Evolutionary conservation across 2,113 vertebrate genomes (phyloP).

Genomic region (Oophaga pumilio): DNA sequence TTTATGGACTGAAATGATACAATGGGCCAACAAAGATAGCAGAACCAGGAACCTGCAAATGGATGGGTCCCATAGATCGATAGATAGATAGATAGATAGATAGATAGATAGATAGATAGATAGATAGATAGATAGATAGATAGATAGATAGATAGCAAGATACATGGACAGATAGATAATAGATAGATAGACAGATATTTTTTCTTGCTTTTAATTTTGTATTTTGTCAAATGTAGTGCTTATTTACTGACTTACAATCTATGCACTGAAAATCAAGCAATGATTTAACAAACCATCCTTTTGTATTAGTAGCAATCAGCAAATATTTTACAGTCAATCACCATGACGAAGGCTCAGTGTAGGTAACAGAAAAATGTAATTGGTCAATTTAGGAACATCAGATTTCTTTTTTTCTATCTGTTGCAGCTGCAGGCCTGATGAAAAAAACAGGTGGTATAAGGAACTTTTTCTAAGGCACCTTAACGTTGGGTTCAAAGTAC

Average conservation of each 20-base stretch:
- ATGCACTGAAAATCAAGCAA: neutral
- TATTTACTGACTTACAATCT: neutral
- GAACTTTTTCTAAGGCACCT: conserved; percentile 34
- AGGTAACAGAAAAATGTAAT: conserved; percentile 39
- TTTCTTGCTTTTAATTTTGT: neutral
- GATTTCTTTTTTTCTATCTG: conserved; percentile 39
- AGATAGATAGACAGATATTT: neutral
- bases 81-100: neutral
- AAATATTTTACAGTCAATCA: conserved; percentile 50
- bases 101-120: too few relatives aligned
- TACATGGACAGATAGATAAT: too few relatives aligned
- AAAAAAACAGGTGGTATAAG: conserved; percentile 41
- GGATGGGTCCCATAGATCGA: neutral
- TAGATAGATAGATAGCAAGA: too few relatives aligned
- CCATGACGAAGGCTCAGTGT: conserved; percentile 10
- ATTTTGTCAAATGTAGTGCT: neutral
- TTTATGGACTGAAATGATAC: too few relatives aligned
- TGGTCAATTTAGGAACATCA: conserved; percentile 45
- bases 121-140: too few relatives aligned
- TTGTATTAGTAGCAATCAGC: conserved; percentile 24
- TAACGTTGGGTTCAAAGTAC: conserved; percentile 24
- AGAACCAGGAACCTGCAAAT: too few relatives aligned
- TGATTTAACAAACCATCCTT: neutral
- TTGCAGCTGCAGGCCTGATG: conserved; percentile 47
- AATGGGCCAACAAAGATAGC: too few relatives aligned